phyloP scores from a whole-genome alignment of 2,113 vertebrate species.

The Microtus richardsoni region DNA sequence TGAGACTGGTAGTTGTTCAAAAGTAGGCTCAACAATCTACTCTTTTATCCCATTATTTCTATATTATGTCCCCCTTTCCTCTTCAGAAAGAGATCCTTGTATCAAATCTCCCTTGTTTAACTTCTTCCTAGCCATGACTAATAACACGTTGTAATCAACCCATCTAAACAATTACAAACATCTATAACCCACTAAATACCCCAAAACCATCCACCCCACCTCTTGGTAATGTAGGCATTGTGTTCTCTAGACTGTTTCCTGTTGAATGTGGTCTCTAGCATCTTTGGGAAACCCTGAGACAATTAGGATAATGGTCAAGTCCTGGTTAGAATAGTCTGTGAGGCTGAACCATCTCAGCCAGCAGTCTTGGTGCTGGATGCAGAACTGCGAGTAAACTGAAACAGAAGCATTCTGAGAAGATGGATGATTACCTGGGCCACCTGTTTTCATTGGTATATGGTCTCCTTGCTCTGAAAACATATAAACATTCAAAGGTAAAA shows the following conservation, averaged over 20 bases:
- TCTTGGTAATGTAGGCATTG: not conserved
- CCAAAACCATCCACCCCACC: not conserved
- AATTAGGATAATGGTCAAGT: not conserved
- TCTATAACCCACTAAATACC: too few relatives aligned
- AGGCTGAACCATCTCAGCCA: not conserved
- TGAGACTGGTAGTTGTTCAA: too few relatives aligned
- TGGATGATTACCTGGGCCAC: not conserved
- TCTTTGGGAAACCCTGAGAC: not conserved
- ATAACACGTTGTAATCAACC: not conserved
- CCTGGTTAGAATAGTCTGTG: not conserved
- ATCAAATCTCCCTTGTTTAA: too few relatives aligned
- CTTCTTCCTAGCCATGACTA: not conserved
- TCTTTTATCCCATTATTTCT: not conserved
- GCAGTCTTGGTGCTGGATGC: too few relatives aligned
- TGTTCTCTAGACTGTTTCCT: not conserved
- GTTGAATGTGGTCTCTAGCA: not conserved
- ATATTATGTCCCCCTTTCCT: not conserved
- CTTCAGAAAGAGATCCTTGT: not conserved
- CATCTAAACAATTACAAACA: not conserved
- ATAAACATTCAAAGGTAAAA: too few relatives aligned
- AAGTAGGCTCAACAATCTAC: too few relatives aligned
- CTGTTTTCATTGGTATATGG: not conserved
- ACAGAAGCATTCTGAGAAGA: not conserved
- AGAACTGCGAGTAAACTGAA: too few relatives aligned
- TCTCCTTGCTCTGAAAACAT: not conserved